These are phyloP conservation scores for Hemichromis elongatus DNA, from an alignment of 2,113 vertebrate genomes.

Conservation along the genomic window DNA sequence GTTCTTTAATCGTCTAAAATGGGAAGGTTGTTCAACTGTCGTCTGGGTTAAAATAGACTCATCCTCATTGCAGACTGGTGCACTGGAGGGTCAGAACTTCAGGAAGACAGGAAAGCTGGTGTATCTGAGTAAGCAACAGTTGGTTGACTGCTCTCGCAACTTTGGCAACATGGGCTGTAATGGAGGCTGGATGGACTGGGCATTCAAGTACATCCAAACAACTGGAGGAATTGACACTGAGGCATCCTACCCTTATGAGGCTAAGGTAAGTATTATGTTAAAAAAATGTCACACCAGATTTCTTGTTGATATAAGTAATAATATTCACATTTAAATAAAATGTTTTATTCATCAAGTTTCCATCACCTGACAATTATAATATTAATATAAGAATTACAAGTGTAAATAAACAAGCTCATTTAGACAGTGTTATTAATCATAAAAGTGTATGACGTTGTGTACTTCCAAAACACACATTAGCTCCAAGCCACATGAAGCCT, in stretches of 20 bases:
- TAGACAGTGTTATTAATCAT: not conserved
- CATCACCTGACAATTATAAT: not conserved
- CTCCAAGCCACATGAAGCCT: not conserved
- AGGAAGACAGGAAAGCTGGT: not conserved
- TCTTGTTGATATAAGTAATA: not conserved
- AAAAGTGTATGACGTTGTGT: not conserved
- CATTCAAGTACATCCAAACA: constrained; percentile 67
- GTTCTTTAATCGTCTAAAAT: not conserved
- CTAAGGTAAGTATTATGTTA: constrained; percentile 30
- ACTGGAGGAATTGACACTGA: constrained; percentile 74
- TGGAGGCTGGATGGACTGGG: constrained; percentile 71
- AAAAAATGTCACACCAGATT: not conserved
- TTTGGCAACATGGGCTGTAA: constrained; percentile 69
- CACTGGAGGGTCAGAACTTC: constrained; percentile 64
- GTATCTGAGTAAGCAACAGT: constrained; percentile 76
- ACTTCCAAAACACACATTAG: not conserved
- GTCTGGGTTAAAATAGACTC: not conserved
- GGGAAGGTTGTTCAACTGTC: not conserved
- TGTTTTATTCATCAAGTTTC: no score
- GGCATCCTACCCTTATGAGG: constrained; percentile 74
- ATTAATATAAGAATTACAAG: not conserved
- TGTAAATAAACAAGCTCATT: not conserved
- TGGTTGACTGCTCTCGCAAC: constrained; percentile 73
- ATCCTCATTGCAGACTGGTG: constrained; percentile 61
- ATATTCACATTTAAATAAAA: no score